Base-by-base conservation (phyloP, 2,888 invertebrate species). In the Rhodophaea formosa region DNA sequence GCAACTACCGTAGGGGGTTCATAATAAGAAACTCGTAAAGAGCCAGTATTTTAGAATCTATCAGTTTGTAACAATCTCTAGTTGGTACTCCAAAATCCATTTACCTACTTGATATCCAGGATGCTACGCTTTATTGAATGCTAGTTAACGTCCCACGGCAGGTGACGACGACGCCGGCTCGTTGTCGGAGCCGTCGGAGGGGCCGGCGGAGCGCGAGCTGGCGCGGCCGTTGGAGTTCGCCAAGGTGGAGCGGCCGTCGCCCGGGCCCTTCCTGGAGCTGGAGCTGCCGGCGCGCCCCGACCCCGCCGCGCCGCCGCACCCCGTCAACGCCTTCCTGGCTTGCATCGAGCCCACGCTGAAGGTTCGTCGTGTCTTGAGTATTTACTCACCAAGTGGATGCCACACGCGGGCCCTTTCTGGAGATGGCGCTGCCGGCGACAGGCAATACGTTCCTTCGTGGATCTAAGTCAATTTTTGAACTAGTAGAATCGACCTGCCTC, bases 241-340 rank as follows among this genome's bases (percentile, higher is more conserved):
- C 3, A 12, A 42, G 52, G 30, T 6, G 42, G 53, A 39, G 43
- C 29, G 29, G 7, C 23, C 14, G 29, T 23, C 43, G 43, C 52
- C 35, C 16, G 16, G 7, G n/a, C 17, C 51, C 32, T 5, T 1
- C 12, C 7, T 12, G 51, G 16, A 16, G 51, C 16, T 12, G n/a
- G 23, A 42, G 17, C 10, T 3, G 52, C 46, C 16, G 46, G 12
- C 46, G 12, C 16, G 32, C 16, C 51, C 23, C 15, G 16, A 16
- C 12, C 32, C 15, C 39, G 8, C 15, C 8, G 46, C 0, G 8
- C n/a, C 15, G 8, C 8, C 39, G 10, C 52, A 62, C 23, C 54
- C 62, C 15, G 57, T 66, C 1, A 62, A 66, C 45, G 52, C 56
- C 8, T 66, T 65, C 53, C 51, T 66, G 12, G 61, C 60, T 3